phyloP scores from a whole-genome alignment of 1,140 invertebrate genomes.

The Cecropterus lyciades region DNA sequence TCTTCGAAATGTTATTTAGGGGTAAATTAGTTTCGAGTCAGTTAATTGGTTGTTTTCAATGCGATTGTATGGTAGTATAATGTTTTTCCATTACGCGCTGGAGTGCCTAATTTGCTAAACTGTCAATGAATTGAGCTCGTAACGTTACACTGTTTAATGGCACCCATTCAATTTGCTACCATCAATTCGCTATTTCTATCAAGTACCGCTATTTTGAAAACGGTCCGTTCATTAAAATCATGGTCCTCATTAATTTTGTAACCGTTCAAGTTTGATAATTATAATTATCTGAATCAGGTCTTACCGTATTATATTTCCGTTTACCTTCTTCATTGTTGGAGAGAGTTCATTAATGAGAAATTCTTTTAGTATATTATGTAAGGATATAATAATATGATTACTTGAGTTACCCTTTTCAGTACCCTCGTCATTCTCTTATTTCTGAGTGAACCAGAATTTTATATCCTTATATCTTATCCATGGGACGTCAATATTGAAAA shows the following conservation, averaged over 20 bases:
- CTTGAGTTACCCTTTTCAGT: slow-evolving; percentile 9
- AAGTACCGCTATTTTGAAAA: slow-evolving; percentile 8
- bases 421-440: slow-evolving; percentile 20
- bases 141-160: slow-evolving; percentile 4
- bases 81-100: neutral
- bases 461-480: slow-evolving; percentile 12
- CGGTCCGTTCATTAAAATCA: slow-evolving; percentile 5
- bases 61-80: neutral
- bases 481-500: slow-evolving; percentile 16
- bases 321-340: neutral
- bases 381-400: neutral
- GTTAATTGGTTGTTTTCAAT: neutral
- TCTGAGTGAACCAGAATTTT: neutral
- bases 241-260: slow-evolving; percentile 5
- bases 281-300: slow-evolving; percentile 3
- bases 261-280: neutral
- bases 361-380: neutral
- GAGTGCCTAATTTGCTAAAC: slow-evolving; percentile 9
- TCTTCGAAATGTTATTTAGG: too few species aligned
- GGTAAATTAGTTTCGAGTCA: neutral
- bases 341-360: neutral
- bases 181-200: slow-evolving; percentile 15
- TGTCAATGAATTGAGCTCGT: slow-evolving; percentile 11
- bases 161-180: slow-evolving; percentile 9
- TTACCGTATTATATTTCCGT: neutral